Base-by-base conservation (phyloP, 2,888 invertebrate genomes). In the Sympetrum striolatum region DNA sequence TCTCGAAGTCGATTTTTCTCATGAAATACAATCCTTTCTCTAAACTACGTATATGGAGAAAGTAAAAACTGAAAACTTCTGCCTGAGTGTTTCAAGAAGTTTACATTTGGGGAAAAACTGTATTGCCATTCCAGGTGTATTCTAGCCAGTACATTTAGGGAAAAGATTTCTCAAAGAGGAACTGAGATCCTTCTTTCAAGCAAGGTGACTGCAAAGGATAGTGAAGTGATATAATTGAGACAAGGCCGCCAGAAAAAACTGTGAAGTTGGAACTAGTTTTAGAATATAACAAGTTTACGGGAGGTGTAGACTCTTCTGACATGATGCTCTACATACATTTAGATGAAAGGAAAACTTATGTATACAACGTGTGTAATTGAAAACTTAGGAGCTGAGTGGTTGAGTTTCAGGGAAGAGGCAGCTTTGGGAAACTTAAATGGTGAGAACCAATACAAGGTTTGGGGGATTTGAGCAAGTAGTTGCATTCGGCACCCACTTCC, bases 261-360 rank as follows among this genome's bases (percentile, higher is more conserved):
- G 80, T 80, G 14, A 31, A 80, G 80, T 31, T 31, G 31, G 31
- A 31, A 22, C n/a, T 25, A 80, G 31, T 80, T 31, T 25, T 80
- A 25, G n/a, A 31, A 4, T 92, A 92, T 91, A 92, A 92, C 81
- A 91, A 91, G 91, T 92, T 91, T 86, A 92, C 92, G 92, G 92
- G 92, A 90, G 92, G 92, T 64, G 91, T 92, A 53, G 92, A 92
- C 91, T 91, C 91, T 82, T 92, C 92, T 79, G 92, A 92, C 90
- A 92, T 92, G 91, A 92, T 92, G 92, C 82, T 92, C 53, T 92
- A 92, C 81, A 82, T 90, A 14, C 92, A 92, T 81, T 91, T 92
- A 81, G 92, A 92, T 91, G 92, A 92, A 92, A 81, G 92, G 91
- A 92, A 91, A 91, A 90, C 92, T n/a, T n/a, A n/a, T n/a, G n/a